phyloP scores from a whole-genome alignment of 1,140 invertebrate genomes.

The Diorhabda sublineata region DNA sequence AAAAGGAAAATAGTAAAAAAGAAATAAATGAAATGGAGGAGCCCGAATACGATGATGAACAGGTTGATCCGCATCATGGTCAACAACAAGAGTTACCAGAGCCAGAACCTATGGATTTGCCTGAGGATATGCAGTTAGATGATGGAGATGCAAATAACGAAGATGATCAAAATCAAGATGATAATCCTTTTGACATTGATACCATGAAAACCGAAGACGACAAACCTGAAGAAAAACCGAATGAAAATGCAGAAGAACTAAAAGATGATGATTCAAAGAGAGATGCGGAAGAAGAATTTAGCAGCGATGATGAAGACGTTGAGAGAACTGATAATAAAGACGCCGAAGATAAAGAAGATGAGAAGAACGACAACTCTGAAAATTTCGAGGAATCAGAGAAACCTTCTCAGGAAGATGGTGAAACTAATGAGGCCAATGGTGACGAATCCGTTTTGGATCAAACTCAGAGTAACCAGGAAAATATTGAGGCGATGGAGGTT shows the following conservation, averaged over 20 bases:
- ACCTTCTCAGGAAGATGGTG: constrained; percentile 22
- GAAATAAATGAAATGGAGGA: constrained; percentile 76
- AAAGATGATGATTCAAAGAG: constrained; percentile 42
- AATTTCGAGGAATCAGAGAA: constrained; percentile 36
- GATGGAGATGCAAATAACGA: constrained; percentile 61
- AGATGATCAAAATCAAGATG: constrained; percentile 56
- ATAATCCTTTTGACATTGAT: constrained; percentile 82
- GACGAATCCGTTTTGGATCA: constrained; percentile 45
- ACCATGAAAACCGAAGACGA: constrained; percentile 57
- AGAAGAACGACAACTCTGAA: constrained; percentile 28
- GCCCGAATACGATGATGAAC: constrained; percentile 73
- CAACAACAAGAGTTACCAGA: constrained; percentile 70
- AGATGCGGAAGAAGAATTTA: constrained; percentile 39
- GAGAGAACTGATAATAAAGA: constrained; percentile 47
- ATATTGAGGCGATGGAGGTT: constrained; percentile 46
- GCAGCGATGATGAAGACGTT: constrained; percentile 43
- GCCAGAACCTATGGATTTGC: constrained; percentile 79
- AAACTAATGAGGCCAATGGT: constrained; percentile 17
- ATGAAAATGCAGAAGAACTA: constrained; percentile 49
- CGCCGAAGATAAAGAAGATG: constrained; percentile 45
- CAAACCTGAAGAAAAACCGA: constrained; percentile 40
- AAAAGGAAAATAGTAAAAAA: constrained; percentile 55
- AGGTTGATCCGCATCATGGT: constrained; percentile 82
- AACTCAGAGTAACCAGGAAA: constrained; percentile 46
- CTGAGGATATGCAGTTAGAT: constrained; percentile 81